Conservation (phyloP, 2,113 vertebrate genomes). For the Chionis minor region DNA sequence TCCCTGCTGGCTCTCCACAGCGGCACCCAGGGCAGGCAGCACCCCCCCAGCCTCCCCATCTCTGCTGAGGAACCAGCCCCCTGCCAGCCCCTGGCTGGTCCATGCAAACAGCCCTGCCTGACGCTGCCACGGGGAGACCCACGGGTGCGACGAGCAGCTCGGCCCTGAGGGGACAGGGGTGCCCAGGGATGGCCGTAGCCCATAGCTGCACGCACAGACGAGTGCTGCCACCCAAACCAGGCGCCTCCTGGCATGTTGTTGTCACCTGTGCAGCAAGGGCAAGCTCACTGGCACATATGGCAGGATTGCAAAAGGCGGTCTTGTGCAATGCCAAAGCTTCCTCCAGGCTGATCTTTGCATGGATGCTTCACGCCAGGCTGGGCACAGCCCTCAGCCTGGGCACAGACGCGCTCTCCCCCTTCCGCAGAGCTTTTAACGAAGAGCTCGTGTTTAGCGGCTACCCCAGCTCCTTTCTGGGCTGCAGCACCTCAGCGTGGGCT, state of each 20-base stretch:
- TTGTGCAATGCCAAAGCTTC: neutral
- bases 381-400: neutral
- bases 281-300: neutral
- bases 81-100: neutral
- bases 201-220: neutral
- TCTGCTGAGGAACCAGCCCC: neutral
- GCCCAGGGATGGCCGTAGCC: neutral
- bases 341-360: rapidly evolving
- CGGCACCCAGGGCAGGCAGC: neutral
- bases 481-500: neutral
- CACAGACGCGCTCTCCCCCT: neutral
- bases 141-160: rapidly evolving
- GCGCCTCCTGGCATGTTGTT: neutral
- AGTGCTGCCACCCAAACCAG: neutral
- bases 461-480: neutral
- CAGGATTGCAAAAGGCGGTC: neutral
- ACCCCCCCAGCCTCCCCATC: neutral
- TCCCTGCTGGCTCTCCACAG: neutral
- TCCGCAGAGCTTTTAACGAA: neutral
- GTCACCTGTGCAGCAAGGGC: neutral
- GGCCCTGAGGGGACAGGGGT: too few relatives aligned
- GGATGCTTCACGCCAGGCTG: neutral
- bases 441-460: neutral
- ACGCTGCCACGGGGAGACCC: rapidly evolving
- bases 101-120: neutral